phyloP scores from a whole-genome alignment of 1,140 invertebrate species.

The Neoseiulus cucumeris region DNA sequence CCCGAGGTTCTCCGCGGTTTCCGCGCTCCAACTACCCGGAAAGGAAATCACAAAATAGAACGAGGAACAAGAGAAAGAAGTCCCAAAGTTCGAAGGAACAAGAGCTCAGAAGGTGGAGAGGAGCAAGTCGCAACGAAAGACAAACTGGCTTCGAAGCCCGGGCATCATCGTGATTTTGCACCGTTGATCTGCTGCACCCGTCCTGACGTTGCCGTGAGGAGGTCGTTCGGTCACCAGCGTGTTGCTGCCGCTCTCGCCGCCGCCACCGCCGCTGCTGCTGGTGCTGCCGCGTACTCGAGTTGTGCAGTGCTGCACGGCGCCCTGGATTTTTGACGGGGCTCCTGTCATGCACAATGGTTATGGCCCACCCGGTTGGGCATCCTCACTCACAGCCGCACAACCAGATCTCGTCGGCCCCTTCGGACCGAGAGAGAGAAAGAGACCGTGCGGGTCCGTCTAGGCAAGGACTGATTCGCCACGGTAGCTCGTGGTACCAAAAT shows the following conservation, averaged over 20 bases:
- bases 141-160: too few species aligned
- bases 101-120: too few species aligned
- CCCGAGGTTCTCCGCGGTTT: too few species aligned
- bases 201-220: too few species aligned
- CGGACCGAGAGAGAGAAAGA: not conserved
- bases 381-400: conserved; percentile 8
- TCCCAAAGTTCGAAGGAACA: too few species aligned
- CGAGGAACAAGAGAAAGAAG: too few species aligned
- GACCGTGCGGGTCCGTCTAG: not conserved
- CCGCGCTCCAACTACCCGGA: too few species aligned
- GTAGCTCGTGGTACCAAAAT: conserved; percentile 76
- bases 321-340: conserved; percentile 6
- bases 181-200: too few species aligned
- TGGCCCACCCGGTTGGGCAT: conserved; percentile 9
- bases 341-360: conserved; percentile 11
- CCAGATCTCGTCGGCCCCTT: conserved; percentile 2
- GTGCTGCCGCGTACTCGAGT: not conserved
- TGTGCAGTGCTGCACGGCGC: not conserved
- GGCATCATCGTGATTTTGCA: too few species aligned
- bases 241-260: not conserved
- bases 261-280: not conserved
- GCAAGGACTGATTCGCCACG: conserved; percentile 15
- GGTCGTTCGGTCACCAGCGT: too few species aligned
- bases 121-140: too few species aligned
- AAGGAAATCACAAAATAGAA: too few species aligned